These are phyloP conservation scores for Eledone cirrhosa DNA, from an alignment of 2,888 invertebrate genomes.

Conservation along the genomic window DNA sequence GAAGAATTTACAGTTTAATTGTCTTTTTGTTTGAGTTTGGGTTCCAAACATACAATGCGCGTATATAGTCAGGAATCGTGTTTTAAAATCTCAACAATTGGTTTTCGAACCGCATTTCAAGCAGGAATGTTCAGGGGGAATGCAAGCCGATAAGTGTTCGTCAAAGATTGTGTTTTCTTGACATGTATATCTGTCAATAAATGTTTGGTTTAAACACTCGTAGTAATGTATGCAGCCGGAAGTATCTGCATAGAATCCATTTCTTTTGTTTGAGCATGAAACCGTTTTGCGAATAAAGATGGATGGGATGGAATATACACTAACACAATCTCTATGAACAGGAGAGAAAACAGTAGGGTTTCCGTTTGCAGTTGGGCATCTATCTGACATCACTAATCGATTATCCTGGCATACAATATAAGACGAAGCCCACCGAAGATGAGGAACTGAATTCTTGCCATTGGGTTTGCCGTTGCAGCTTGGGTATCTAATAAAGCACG, in stretches of 20 bases:
- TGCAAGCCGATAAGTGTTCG: not conserved
- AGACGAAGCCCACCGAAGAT: constrained; percentile 2
- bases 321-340: not conserved
- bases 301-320: not conserved
- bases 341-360: constrained; percentile 16
- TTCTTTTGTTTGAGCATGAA: not conserved
- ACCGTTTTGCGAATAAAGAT: not conserved
- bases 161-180: not conserved
- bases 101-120: not conserved
- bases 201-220: not conserved
- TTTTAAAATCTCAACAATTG: not conserved
- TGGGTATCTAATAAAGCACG: constrained; percentile 14
- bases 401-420: constrained; percentile 18
- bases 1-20: no score
- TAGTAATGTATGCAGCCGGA: not conserved
- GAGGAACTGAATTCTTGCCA: not conserved
- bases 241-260: constrained; percentile 4
- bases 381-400: not conserved
- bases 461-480: constrained; percentile 7
- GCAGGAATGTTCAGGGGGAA: not conserved
- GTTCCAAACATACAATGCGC: no score
- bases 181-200: constrained; percentile 5
- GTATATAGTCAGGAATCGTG: no score
- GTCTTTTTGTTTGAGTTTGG: no score
- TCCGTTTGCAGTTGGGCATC: not conserved